Percentiles rank a stretch among this genome's conserved stretches.
phyloP scores from a whole-genome alignment of 2,113 vertebrate species.

The Craseonycteris thonglongyai region DNA sequence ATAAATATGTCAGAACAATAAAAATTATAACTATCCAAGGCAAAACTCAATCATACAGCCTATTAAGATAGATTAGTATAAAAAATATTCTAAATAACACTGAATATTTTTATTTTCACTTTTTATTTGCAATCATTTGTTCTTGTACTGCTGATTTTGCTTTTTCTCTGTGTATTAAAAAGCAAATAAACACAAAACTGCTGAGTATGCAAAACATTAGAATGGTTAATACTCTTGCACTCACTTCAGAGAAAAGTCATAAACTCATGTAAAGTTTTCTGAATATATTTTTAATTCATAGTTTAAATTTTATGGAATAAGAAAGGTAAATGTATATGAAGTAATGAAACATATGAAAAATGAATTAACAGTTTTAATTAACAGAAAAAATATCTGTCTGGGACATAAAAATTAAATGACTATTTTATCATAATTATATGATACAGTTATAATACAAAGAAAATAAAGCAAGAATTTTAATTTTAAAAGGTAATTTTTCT shows the following conservation, averaged over 20 bases:
- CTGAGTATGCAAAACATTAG: neutral
- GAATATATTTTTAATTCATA: neutral
- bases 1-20: neutral
- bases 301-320: neutral
- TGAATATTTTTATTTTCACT: neutral
- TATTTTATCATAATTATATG: neutral
- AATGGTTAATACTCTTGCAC: neutral
- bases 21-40: neutral
- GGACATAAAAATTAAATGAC: neutral
- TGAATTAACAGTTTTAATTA: neutral
- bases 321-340: neutral
- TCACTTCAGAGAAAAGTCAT: neutral
- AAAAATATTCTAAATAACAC: neutral
- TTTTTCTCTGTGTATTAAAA: neutral
- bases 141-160: neutral
- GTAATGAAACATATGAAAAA: neutral
- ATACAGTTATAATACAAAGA: neutral
- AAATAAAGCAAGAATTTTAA: neutral
- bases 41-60: neutral
- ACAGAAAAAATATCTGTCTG: neutral
- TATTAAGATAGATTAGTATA: neutral
- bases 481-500: neutral
- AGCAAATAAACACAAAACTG: neutral
- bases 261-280: neutral
- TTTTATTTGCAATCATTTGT: neutral